Evolutionary conservation across 2,797 vertebrate genomes (phyloP), one percentile per base, ranked within the genome.

Genomic region (Syncerus caffer): DNA sequence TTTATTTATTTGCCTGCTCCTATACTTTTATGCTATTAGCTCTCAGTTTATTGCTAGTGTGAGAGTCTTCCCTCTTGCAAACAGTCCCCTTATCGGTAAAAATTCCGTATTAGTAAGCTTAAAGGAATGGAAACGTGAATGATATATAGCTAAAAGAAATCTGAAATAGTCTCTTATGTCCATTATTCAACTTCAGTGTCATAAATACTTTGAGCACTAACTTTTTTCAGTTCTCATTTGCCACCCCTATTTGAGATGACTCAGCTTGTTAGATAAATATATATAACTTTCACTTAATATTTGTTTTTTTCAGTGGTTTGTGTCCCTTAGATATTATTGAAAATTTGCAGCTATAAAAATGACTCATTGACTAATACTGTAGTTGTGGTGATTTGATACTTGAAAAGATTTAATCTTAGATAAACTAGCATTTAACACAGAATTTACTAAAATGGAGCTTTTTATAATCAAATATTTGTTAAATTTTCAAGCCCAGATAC

Each of bases 191-290:
- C 21, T 84, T 95, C 12, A 85, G 8, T 90, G 16, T 96, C 62
- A 94, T 89, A 97, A 97, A 67, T 97, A 93, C 80, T 96, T 95
- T 89, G 67, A 96, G 34, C 53, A 83, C 83, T 74, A 42, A 45
- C 19, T 78, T 17, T 71, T 90, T 84, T 45, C 89, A 57, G 57
- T 74, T 89, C 3, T 82, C 13, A 57, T 29, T 91, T 96, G 50
- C 34, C 47, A 96, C 50, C 34, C 42, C 51, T 91, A 29, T 93
- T 89, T 64, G 47, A 89, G 76, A 84, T 96, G 47, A 57, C 62
- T 58, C 50, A 95, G 38, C 57, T 93, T 96, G 47, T 74, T 74
- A 95, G 29, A 82, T 90, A 80, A 82, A 67, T 95, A 67, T 47
- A 15, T 93, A 67, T 93, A 45, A 45, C 38, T 67, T 93, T 31